Conservation (phyloP, 1,140 invertebrate species). For the Pissodes strobi region DNA sequence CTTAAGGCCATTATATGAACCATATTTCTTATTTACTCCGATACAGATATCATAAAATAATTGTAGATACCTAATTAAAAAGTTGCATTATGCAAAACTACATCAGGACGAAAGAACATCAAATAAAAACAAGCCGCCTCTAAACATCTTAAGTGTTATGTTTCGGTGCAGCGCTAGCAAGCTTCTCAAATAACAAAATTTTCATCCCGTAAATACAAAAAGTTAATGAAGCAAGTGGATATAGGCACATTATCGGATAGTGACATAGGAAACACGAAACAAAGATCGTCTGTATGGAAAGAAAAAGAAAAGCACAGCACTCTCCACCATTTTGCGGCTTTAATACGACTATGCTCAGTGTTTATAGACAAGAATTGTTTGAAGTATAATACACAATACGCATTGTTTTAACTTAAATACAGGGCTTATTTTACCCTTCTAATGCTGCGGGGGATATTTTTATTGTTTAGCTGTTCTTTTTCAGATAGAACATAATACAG, state of each 20-base stretch:
- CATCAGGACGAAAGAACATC: too few species aligned
- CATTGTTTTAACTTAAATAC: constrained; percentile 47
- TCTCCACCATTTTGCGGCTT: constrained; percentile 44
- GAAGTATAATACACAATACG: constrained; percentile 42
- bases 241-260: constrained; percentile 28
- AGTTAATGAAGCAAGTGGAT: constrained; percentile 31
- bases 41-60: too few species aligned
- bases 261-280: constrained; percentile 33
- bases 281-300: constrained; percentile 34
- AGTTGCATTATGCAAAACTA: too few species aligned
- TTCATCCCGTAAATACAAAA: constrained; percentile 29
- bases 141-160: constrained; percentile 10
- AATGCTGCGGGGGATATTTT: constrained; percentile 41
- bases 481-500: constrained; percentile 34
- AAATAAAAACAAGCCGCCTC: not conserved
- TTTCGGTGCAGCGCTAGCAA: constrained; percentile 18
- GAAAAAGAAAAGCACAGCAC: constrained; percentile 41
- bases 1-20: too few species aligned
- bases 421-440: constrained; percentile 35
- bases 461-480: constrained; percentile 43
- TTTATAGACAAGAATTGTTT: constrained; percentile 46
- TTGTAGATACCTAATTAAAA: too few species aligned
- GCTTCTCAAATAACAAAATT: constrained; percentile 32
- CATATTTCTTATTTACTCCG: too few species aligned
- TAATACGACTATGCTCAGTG: constrained; percentile 37